Conservation (phyloP, 2,113 vertebrate genomes). For the Colaptes auratus region DNA sequence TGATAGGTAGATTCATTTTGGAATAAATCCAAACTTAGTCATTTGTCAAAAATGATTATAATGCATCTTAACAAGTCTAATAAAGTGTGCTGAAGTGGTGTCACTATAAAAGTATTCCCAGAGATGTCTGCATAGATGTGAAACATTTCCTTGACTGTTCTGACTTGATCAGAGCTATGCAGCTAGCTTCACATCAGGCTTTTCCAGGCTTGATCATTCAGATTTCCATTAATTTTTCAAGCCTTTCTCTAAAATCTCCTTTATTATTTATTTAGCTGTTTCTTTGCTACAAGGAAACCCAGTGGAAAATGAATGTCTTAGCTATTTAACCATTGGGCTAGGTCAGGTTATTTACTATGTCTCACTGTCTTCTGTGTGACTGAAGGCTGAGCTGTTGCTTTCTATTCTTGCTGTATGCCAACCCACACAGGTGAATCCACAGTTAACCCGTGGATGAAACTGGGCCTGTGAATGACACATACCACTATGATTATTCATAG, state of each 20-base stretch:
- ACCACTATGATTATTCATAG: neutral
- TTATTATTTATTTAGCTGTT: conserved; percentile 69
- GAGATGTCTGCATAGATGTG: conserved; percentile 15
- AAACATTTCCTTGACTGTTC: conserved; percentile 20
- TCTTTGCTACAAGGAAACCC: conserved; percentile 42
- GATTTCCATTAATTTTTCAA: conserved; percentile 70
- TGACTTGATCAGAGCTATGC: conserved; percentile 43
- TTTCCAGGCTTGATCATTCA: conserved; percentile 44
- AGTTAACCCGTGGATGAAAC: neutral
- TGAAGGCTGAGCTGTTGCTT: neutral
- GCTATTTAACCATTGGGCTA: neutral
- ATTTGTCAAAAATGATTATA: conserved; percentile 57
- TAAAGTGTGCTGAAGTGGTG: conserved; percentile 34
- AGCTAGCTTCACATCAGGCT: conserved; percentile 8
- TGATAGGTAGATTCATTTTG: neutral
- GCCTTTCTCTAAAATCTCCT: conserved; percentile 57
- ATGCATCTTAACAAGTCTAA: conserved; percentile 40
- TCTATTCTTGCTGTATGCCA: neutral
- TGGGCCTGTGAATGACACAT: neutral
- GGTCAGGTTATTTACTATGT: neutral
- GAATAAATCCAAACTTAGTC: conserved; percentile 1
- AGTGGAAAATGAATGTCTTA: neutral
- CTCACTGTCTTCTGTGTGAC: neutral
- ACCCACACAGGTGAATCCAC: neutral
- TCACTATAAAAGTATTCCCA: conserved; percentile 22